These are phyloP conservation scores for Rhynchophorus ferrugineus DNA, from an alignment of 1,140 invertebrate genomes.

Conservation along the genomic window DNA sequence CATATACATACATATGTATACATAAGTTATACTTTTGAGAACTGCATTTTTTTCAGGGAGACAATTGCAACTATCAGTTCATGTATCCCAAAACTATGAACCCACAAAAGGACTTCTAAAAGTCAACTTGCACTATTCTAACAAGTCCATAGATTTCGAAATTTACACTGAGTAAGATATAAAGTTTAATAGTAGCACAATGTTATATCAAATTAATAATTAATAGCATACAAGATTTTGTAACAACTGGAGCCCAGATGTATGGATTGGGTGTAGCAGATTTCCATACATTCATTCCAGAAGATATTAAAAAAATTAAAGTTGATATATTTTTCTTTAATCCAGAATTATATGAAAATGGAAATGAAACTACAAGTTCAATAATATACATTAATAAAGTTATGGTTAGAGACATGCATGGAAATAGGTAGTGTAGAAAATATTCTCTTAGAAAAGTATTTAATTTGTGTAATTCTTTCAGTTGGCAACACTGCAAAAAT, in stretches of 20 bases:
- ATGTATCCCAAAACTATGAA: conserved; percentile 34
- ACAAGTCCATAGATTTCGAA: conserved; percentile 30
- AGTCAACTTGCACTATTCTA: conserved; percentile 30
- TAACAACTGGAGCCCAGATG: conserved; percentile 29
- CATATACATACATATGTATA: no score
- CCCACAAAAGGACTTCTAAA: conserved; percentile 33
- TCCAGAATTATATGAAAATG: conserved; percentile 24
- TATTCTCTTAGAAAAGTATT: not conserved
- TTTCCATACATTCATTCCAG: conserved; percentile 21
- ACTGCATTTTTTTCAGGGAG: conserved; percentile 31
- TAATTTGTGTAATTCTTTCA: conserved; percentile 18
- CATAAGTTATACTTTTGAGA: no score
- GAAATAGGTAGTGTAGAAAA: conserved; percentile 30
- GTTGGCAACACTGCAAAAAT: conserved; percentile 30
- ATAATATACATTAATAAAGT: conserved; percentile 30
- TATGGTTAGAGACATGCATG: conserved; percentile 33
- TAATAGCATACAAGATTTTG: conserved; percentile 26
- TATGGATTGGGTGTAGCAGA: conserved; percentile 29
- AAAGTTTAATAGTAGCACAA: not conserved
- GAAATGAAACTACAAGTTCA: conserved; percentile 17
- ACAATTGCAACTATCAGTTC: conserved; percentile 37
- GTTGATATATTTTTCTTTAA: conserved; percentile 28
- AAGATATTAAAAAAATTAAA: conserved; percentile 21
- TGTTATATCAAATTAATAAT: not conserved
- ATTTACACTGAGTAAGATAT: conserved; percentile 36